These are phyloP conservation scores for Plumapathes pennacea DNA, from an alignment of 92 coral and sea anemone species.

Conservation along the genomic window DNA sequence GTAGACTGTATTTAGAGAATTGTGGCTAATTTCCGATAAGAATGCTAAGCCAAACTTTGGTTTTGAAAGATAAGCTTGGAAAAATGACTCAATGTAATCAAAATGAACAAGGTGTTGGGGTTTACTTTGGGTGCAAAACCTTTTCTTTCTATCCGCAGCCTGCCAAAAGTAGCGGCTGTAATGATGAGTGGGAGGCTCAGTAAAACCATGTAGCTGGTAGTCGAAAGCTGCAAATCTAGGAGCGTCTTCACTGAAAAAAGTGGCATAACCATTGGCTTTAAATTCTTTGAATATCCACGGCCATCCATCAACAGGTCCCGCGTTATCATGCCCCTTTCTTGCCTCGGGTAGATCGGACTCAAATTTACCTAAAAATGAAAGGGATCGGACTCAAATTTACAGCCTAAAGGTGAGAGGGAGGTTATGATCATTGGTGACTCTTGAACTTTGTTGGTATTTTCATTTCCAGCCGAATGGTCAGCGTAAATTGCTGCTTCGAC, in stretches of 20 bases:
- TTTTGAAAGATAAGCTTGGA: conserved; percentile 64
- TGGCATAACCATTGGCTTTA: conserved; percentile 76
- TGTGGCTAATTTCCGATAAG: conserved; percentile 69
- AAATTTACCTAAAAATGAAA: conserved; percentile 58
- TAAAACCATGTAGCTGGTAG: conserved; percentile 83
- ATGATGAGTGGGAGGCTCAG: conserved; percentile 88
- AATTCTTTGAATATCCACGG: conserved; percentile 88
- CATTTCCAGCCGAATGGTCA: too few species aligned
- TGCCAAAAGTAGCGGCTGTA: conserved; percentile 83
- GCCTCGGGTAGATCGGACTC: conserved; percentile 86
- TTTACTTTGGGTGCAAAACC: conserved; percentile 65
- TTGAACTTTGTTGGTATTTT: too few species aligned
- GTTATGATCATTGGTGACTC: too few species aligned
- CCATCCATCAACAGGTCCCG: conserved; percentile 78
- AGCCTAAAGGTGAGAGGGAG: conserved; percentile 43
- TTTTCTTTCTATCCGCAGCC: conserved; percentile 58
- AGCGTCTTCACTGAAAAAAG: conserved; percentile 83
- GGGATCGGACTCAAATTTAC: conserved; percentile 66
- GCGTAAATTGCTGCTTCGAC: too few species aligned
- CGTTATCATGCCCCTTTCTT: conserved; percentile 54
- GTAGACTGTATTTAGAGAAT: conserved; percentile 42
- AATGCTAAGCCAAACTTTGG: conserved; percentile 87
- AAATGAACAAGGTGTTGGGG: conserved; percentile 85
- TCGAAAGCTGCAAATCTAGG: conserved; percentile 61
- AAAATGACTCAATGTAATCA: conserved; percentile 77